A percentile compares a stretch with the other conserved stretches of the same genome.
Evolutionary conservation across 2,888 invertebrate species (phyloP).

Genomic region (Iphiclides podalirius): DNA sequence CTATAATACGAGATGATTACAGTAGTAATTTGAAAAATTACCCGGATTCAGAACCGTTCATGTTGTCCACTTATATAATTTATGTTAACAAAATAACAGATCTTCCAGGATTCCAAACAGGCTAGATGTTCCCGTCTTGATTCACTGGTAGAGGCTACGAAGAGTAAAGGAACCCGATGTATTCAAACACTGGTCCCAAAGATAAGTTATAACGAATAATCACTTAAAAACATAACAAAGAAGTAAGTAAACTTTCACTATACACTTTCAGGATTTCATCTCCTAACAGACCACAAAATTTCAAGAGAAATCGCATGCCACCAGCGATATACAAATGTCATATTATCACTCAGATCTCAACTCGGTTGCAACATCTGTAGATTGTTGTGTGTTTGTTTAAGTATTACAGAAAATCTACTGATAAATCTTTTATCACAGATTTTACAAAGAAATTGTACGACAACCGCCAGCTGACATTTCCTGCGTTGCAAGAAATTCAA

Average conservation of each 20-base stretch:
- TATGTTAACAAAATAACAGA: conserved; percentile 39
- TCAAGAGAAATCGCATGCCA: conserved; percentile 76
- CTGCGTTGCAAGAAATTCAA: conserved; percentile 79
- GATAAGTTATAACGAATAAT: conserved; percentile 36
- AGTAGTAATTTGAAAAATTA: no score
- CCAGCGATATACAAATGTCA: conserved; percentile 66
- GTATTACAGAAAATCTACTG: conserved; percentile 46
- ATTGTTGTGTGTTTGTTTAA: conserved; percentile 38
- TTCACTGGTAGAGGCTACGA: conserved; percentile 50
- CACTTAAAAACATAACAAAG: conserved; percentile 58
- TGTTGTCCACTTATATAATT: conserved; percentile 56
- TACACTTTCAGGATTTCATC: conserved; percentile 62
- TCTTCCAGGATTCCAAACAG: conserved; percentile 44
- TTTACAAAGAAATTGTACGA: conserved; percentile 64
- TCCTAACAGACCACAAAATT: conserved; percentile 76
- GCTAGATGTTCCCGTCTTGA: conserved; percentile 41
- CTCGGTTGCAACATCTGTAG: conserved; percentile 38
- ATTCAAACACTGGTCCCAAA: conserved; percentile 46
- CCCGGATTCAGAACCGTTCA: conserved; percentile 91
- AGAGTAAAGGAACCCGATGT: conserved; percentile 43
- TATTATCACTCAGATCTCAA: conserved; percentile 59
- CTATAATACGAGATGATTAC: no score
- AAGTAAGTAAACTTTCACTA: conserved; percentile 58
- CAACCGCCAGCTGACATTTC: conserved; percentile 79
- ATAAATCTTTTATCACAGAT: conserved; percentile 57